Conservation (phyloP, 2,888 invertebrate genomes). For the Halocaridina rubra region DNA sequence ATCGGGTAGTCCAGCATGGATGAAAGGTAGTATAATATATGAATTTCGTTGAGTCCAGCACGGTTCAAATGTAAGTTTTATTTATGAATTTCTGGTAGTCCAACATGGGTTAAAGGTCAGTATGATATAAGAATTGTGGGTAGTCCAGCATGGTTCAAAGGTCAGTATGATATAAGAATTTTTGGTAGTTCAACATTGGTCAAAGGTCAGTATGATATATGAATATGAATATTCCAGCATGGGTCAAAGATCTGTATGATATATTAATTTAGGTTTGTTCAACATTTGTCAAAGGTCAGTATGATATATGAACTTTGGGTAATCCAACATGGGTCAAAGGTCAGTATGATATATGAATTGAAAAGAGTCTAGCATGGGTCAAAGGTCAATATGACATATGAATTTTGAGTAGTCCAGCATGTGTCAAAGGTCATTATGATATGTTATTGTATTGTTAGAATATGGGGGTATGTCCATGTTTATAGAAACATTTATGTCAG, state of each 20-base stretch:
- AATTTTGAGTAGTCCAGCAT: background rate
- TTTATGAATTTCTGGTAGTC: too few relatives aligned
- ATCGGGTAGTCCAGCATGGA: too few relatives aligned
- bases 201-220: too few relatives aligned
- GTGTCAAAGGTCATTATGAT: too few relatives aligned
- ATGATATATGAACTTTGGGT: too few relatives aligned
- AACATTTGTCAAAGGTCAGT: background rate
- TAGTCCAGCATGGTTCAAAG: background rate
- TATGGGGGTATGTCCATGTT: too few relatives aligned
- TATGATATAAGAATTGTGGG: background rate
- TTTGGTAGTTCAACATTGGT: background rate
- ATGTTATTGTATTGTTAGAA: too few relatives aligned
- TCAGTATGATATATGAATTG: background rate
- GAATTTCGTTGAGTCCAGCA: too few relatives aligned
- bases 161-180: background rate
- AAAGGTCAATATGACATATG: background rate
- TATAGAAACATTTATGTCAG: too few relatives aligned
- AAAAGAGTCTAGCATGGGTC: background rate
- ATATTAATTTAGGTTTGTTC: too few relatives aligned
- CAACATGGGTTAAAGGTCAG: background rate
- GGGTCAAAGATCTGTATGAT: background rate
- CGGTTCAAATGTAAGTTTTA: background rate
- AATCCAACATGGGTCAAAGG: background rate
- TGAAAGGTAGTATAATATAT: background rate
- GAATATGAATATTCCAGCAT: too few relatives aligned